Conservation (phyloP, 2,113 vertebrate genomes). For the Scopus umbretta region DNA sequence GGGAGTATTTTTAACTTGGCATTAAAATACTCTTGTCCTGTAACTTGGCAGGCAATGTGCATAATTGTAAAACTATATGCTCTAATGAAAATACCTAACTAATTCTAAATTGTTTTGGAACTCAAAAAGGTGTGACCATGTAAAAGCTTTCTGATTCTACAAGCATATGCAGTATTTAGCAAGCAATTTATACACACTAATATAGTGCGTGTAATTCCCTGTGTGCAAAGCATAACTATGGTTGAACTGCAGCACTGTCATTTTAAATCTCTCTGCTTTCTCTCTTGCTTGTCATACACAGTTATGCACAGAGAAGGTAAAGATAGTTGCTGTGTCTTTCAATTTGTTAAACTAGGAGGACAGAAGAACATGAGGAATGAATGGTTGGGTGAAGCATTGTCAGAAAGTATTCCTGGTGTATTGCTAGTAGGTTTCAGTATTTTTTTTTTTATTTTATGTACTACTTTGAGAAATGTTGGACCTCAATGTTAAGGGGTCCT, state of each 20-base stretch:
- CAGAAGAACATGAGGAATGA: neutral
- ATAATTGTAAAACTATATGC: neutral
- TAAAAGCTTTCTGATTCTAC: neutral
- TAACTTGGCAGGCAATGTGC: neutral
- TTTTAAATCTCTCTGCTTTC: neutral
- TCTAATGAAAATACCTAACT: neutral
- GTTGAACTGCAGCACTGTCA: neutral
- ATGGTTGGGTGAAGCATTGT: neutral
- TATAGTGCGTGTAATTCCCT: neutral
- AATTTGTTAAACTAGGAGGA: neutral
- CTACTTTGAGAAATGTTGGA: neutral
- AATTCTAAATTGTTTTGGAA: neutral
- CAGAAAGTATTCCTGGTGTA: neutral
- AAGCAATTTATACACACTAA: accelerated
- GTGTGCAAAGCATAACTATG: neutral
- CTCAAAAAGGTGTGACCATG: neutral
- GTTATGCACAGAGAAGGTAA: neutral
- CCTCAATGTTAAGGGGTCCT: neutral
- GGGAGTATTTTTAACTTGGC: neutral
- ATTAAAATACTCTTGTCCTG: neutral
- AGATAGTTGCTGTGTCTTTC: neutral
- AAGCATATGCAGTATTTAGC: neutral
- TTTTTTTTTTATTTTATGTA: neutral
- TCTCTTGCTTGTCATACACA: neutral
- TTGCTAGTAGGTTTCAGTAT: neutral